phyloP scores from a whole-genome alignment of 2,113 vertebrate species.

The Gorsachius goisagi region DNA sequence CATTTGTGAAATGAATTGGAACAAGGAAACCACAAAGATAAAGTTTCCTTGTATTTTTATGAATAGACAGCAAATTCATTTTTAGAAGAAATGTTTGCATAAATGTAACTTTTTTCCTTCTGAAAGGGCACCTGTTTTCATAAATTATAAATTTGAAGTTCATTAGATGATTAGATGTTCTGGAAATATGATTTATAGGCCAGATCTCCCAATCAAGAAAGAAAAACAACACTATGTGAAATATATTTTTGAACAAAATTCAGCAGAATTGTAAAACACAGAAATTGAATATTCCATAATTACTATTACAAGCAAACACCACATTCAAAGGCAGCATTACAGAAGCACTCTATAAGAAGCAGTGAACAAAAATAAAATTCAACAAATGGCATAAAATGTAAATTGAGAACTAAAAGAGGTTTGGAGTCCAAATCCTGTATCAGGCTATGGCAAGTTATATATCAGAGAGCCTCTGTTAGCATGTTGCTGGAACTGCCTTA shows the following conservation, averaged over 20 bases:
- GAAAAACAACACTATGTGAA: background rate
- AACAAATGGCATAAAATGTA: background rate
- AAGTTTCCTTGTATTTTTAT: conserved; percentile 28
- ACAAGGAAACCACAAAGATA: conserved; percentile 2
- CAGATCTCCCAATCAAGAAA: conserved; percentile 13
- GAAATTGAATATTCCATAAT: background rate
- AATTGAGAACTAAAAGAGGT: background rate
- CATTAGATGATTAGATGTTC: conserved; percentile 41
- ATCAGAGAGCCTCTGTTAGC: background rate
- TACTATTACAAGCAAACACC: background rate
- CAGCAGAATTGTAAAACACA: background rate
- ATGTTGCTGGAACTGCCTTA: background rate
- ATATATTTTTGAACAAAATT: background rate
- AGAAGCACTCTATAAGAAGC: background rate
- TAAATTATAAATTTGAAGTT: conserved; percentile 20
- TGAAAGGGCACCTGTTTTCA: conserved; percentile 30
- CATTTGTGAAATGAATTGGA: conserved; percentile 58
- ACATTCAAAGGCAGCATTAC: background rate
- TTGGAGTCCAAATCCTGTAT: background rate
- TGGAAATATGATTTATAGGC: conserved; percentile 5
- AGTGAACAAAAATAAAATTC: background rate
- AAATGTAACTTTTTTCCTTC: background rate
- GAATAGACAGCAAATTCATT: conserved; percentile 17
- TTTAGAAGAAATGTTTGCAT: conserved; percentile 38
- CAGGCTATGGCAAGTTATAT: background rate